Conservation (phyloP, 2,113 vertebrate species). For the Etheostoma cragini region DNA sequence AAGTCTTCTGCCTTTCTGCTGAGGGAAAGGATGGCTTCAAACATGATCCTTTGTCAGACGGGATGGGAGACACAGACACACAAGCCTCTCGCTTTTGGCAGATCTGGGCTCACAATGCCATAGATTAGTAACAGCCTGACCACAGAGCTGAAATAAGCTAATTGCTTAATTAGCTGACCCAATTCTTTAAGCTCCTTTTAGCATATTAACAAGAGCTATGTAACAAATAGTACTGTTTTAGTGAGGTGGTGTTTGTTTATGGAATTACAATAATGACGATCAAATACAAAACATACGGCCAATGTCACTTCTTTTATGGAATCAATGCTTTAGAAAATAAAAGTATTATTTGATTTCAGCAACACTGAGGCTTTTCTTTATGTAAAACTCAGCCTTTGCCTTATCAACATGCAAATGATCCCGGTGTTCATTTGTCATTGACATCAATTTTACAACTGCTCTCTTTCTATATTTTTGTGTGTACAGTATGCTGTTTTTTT, state of each 20-base stretch:
- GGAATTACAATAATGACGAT: slow-evolving; percentile 83
- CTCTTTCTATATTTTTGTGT: slow-evolving; percentile 1
- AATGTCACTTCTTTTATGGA: slow-evolving; percentile 57
- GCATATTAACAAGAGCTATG: slow-evolving; percentile 83
- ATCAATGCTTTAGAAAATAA: slow-evolving; percentile 46
- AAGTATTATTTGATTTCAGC: slow-evolving; percentile 29
- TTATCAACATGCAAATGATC: slow-evolving; percentile 39
- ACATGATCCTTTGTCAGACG: slow-evolving; percentile 77
- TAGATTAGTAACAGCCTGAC: slow-evolving; percentile 84
- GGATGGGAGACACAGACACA: slow-evolving; percentile 65
- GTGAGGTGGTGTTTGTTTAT: slow-evolving; percentile 79
- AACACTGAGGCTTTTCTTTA: slow-evolving; percentile 35
- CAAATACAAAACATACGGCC: slow-evolving; percentile 78
- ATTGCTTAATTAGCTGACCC: slow-evolving; percentile 88
- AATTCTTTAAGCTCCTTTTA: slow-evolving; percentile 87
- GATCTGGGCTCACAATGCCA: slow-evolving; percentile 78
- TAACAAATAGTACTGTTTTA: slow-evolving; percentile 80
- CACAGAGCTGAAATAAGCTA: slow-evolving; percentile 84
- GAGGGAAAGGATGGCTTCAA: slow-evolving; percentile 74
- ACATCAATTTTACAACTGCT: slow-evolving; percentile 27
- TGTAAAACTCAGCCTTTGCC: slow-evolving; percentile 36
- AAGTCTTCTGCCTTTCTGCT: slow-evolving; percentile 68
- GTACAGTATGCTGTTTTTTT: slow-evolving; percentile 5
- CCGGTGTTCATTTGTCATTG: slow-evolving; percentile 43
- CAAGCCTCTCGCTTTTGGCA: slow-evolving; percentile 72